phyloP scores from a whole-genome alignment of 2,888 invertebrate genomes.

The Lutraria lutraria region DNA sequence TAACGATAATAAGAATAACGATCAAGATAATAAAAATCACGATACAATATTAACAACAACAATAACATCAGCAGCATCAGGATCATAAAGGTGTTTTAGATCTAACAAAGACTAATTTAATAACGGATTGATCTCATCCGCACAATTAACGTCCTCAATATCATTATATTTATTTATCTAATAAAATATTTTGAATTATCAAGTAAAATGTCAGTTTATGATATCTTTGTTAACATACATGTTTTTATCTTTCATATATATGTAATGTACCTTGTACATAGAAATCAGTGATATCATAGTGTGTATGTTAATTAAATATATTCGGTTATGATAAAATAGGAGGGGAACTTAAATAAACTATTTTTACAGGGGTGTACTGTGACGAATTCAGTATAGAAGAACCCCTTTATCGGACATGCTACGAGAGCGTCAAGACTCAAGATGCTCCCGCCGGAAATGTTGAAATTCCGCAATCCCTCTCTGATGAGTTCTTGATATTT shows the following conservation, averaged over 20 bases:
- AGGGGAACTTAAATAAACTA: background rate
- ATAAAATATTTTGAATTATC: background rate
- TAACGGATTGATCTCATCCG: background rate
- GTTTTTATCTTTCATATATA: background rate
- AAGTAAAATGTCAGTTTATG: background rate
- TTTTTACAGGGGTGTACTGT: background rate
- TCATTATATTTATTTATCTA: no score
- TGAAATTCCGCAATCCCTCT: no score
- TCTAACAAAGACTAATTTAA: background rate
- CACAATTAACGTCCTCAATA: no score
- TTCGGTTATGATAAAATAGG: background rate
- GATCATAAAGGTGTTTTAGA: background rate
- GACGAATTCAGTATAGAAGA: no score
- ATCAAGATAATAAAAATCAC: background rate
- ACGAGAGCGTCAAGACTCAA: no score
- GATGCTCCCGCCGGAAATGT: no score
- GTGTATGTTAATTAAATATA: slow-evolving; percentile 5
- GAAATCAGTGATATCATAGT: background rate
- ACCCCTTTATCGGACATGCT: no score
- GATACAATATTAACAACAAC: background rate
- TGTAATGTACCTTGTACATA: background rate
- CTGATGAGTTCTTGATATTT: no score
- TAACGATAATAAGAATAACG: no score
- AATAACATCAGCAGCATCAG: background rate
- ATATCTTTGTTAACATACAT: background rate